Conservation (phyloP, 2,113 vertebrate species). For the Cinclus cinclus region DNA sequence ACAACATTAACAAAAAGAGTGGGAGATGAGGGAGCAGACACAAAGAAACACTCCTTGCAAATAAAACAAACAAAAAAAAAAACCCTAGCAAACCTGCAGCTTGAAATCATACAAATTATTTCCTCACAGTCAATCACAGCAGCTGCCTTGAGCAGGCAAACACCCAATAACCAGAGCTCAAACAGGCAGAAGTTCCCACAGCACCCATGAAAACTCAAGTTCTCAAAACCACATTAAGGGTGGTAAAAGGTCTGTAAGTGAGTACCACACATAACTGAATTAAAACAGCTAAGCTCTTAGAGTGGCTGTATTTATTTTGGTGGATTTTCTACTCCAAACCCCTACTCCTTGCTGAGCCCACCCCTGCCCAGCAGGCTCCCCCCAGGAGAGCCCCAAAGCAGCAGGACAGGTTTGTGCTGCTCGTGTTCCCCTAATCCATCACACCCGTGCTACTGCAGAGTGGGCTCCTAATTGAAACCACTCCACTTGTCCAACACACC, state of each 20-base stretch:
- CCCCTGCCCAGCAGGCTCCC: neutral
- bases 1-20: too few relatives aligned
- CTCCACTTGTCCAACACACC: neutral
- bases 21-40: neutral
- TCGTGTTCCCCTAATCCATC: neutral
- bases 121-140: neutral
- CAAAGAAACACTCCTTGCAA: neutral
- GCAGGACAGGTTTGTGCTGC: neutral
- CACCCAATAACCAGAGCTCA: neutral
- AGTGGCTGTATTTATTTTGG: neutral
- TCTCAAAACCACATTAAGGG: neutral
- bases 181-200: neutral
- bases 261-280: accelerated
- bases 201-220: neutral
- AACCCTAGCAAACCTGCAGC: neutral
- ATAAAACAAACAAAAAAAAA: neutral
- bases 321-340: neutral
- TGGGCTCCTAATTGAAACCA: neutral
- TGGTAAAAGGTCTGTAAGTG: neutral
- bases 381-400: neutral
- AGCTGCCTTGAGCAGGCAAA: neutral
- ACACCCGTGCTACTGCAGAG: neutral
- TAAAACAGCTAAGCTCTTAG: accelerated
- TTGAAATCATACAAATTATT: neutral
- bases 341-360: neutral